Conservation (phyloP, 2,113 vertebrate species). For the Bucco capensis region DNA sequence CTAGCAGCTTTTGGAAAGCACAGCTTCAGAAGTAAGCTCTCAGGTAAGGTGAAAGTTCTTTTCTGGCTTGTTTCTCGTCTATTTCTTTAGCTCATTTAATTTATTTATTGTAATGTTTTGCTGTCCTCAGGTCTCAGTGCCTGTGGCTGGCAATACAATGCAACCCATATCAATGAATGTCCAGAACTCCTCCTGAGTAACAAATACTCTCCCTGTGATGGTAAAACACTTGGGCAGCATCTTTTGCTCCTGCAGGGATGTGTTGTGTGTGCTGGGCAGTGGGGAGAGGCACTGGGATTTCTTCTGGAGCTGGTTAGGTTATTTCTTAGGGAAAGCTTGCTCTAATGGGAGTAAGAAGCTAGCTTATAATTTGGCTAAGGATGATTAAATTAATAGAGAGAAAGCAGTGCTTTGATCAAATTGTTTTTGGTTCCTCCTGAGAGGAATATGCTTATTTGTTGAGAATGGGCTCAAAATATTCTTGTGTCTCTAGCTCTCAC, state of each 20-base stretch:
- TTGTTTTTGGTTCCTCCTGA: background rate
- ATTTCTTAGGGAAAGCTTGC: background rate
- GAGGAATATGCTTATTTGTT: background rate
- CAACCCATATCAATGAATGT: background rate
- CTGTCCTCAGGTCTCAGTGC: background rate
- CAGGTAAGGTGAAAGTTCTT: background rate
- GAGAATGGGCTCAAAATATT: background rate
- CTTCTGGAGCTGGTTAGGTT: background rate
- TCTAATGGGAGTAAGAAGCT: background rate
- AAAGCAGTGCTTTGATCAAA: background rate
- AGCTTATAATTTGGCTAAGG: background rate
- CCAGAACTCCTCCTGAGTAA: background rate
- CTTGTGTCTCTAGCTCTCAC: background rate
- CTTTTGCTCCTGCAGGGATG: background rate
- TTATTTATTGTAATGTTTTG: background rate
- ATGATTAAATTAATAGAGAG: background rate
- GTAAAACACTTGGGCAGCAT: fast-evolving
- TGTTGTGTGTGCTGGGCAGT: background rate
- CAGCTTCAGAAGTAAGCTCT: background rate
- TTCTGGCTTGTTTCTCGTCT: background rate
- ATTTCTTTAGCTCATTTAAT: too few relatives aligned
- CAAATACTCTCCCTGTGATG: background rate
- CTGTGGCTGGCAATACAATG: background rate
- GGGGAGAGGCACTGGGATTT: background rate
- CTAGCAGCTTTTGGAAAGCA: background rate